Evolutionary conservation across 2,888 invertebrate species (phyloP).

Genomic region (Vesta saturnalis): DNA sequence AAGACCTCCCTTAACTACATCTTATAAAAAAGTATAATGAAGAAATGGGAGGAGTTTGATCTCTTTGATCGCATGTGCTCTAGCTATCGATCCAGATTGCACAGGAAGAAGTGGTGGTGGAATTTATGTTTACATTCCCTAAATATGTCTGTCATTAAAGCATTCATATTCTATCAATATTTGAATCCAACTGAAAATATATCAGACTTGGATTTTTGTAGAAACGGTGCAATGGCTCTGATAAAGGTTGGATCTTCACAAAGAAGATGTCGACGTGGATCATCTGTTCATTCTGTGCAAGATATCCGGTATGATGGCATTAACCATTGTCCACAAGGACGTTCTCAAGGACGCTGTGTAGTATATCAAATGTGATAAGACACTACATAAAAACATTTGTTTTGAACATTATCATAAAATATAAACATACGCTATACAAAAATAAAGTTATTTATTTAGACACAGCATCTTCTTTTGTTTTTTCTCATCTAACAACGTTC

Average conservation of each 20-base stretch:
- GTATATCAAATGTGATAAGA: neutral
- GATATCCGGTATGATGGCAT: constrained; percentile 7
- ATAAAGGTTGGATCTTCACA: neutral
- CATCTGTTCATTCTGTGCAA: neutral
- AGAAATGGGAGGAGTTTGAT: neutral
- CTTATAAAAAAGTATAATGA: neutral
- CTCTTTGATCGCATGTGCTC: neutral
- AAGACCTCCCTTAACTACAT: neutral
- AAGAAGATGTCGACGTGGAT: neutral
- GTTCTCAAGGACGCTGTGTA: no score
- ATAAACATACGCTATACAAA: neutral
- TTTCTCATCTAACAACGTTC: neutral
- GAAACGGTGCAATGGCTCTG: neutral
- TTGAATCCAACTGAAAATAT: neutral
- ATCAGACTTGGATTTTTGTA: neutral
- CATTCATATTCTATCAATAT: constrained; percentile 7
- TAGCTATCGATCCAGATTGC: neutral
- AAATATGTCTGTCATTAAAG: neutral
- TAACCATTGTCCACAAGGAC: no score
- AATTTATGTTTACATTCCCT: neutral
- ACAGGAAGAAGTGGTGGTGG: neutral
- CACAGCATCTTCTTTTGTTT: neutral
- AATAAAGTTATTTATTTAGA: neutral
- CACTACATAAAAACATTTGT: neutral
- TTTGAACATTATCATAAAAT: neutral